Evolutionary conservation across 2,113 vertebrate species (phyloP).

Genomic region (Coptodon bakossiorum): DNA sequence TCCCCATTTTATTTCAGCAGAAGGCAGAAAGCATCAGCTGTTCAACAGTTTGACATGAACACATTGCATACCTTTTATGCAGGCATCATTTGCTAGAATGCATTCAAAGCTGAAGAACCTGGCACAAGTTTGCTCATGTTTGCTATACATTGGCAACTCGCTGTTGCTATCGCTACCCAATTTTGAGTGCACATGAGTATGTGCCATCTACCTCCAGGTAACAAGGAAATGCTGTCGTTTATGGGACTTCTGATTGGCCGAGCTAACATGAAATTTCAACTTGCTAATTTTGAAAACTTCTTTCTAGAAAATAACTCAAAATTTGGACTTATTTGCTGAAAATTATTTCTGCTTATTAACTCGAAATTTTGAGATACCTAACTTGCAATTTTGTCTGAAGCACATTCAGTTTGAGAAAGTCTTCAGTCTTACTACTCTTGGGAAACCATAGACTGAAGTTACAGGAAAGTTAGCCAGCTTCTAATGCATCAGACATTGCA

Average conservation of each 20-base stretch:
- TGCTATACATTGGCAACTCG: not conserved
- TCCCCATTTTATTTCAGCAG: no score
- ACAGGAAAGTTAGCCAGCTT: not conserved
- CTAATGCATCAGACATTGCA: fast-evolving
- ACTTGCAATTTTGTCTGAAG: not conserved
- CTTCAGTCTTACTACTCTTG: not conserved
- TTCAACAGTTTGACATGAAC: not conserved
- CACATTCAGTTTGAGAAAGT: not conserved
- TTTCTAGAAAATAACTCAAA: not conserved
- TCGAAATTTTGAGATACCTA: not conserved
- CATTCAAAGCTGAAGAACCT: not conserved
- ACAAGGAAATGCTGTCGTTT: not conserved
- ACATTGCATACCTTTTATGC: not conserved
- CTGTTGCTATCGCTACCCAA: not conserved
- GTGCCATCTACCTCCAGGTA: not conserved
- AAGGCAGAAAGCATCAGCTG: no score
- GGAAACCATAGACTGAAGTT: not conserved
- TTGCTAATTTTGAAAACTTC: not conserved
- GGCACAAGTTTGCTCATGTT: not conserved
- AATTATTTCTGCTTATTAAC: not conserved
- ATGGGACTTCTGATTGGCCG: not conserved
- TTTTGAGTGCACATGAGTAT: not conserved
- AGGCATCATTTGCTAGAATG: not conserved
- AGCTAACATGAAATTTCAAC: not conserved
- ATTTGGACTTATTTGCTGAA: not conserved